These are phyloP conservation scores for Alouatta palliata DNA, from an alignment of 2,113 vertebrate genomes.

Conservation along the genomic window DNA sequence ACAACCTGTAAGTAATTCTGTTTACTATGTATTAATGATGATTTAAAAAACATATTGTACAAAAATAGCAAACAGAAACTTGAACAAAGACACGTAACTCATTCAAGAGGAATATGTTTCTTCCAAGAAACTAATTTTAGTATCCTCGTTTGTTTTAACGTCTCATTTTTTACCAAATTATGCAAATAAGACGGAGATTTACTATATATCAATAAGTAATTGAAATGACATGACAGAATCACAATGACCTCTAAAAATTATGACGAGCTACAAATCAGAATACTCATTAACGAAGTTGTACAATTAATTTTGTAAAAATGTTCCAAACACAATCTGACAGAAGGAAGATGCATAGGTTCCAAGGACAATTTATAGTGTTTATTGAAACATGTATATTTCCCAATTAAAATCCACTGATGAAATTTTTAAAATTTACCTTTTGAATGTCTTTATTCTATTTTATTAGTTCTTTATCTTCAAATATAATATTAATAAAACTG, in stretches of 20 bases:
- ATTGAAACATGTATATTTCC: constrained; percentile 21
- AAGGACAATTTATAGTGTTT: constrained; percentile 10
- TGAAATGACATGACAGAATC: neutral
- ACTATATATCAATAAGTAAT: neutral
- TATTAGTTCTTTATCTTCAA: neutral
- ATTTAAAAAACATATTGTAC: neutral
- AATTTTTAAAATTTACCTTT: constrained; percentile 12
- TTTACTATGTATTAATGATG: neutral
- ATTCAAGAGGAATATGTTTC: neutral
- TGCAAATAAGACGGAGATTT: neutral
- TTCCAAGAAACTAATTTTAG: neutral
- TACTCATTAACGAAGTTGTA: neutral
- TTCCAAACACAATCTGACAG: constrained; percentile 43
- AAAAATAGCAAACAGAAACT: neutral
- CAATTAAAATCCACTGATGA: constrained; percentile 3
- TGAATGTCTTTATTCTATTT: neutral
- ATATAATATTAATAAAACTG: neutral
- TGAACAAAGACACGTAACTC: neutral
- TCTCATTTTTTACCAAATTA: constrained; percentile 15
- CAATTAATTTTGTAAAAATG: constrained; percentile 44
- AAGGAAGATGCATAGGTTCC: neutral
- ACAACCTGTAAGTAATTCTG: neutral
- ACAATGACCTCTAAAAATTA: constrained; percentile 47
- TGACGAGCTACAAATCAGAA: constrained; percentile 51
- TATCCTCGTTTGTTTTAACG: neutral